Base-by-base conservation (phyloP, 2,113 vertebrate species). In the Nipponia nippon region DNA sequence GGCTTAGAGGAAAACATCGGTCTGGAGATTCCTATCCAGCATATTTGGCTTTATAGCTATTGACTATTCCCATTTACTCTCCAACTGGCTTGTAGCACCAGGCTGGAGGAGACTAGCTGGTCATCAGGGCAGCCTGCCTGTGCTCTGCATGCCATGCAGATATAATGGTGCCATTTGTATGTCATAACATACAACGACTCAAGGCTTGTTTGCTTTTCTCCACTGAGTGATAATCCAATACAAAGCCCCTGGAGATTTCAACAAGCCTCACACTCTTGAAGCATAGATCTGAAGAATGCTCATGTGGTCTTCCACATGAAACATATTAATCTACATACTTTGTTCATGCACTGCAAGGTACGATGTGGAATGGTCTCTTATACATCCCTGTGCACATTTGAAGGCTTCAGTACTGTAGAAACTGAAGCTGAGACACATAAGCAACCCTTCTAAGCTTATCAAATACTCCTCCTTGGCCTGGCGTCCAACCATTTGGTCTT, bases 391-490 rank as follows among this genome's bases (percentile, higher is more conserved):
- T 44, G 44, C 8, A 4, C 4, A 11, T 61, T 59, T 53, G 49
- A 83, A 90, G 32, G 36, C 8, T 63, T 77, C 27, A 34, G 10
- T 38, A n/a, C 34, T 12, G 10, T 16, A 85, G 30, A 73, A 67
- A 59, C 5, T 0, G 1, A 78, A 58, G 38, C 5, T 17, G 53
- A 59, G 11, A 13, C 15, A 42, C 0, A 0, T 50, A 9, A 83
- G 36, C 12, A 73, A 79, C 38, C 6, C 10, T 75, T 79, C 44
- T 55, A 13, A 75, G 16, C 16, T 83, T 50, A 40, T 40, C 44
- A 70, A 61, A 59, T 70, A 44, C 22, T 61, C 13, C 79, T 36
- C 38, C 11, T 63, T 62, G 73, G 14, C 34, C 15, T 49, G 21
- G 9, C 36, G 42, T 56, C 40, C 34, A 52, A 20, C 11, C 7